Evolutionary conservation across 2,888 invertebrate genomes (phyloP).

Genomic region (Protodeltote pygarga): DNA sequence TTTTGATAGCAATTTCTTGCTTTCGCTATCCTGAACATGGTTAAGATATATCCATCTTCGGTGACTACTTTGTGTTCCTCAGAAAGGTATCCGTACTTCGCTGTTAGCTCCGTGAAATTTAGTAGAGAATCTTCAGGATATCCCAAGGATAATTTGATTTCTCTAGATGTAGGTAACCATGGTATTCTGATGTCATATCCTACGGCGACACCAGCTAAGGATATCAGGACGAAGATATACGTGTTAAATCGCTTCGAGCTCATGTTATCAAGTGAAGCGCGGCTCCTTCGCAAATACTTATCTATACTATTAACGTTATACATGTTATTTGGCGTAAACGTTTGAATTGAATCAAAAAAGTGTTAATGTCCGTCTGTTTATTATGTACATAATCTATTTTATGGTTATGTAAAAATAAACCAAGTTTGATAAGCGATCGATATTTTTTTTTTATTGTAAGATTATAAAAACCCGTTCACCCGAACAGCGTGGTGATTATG

Average conservation of each 20-base stretch:
- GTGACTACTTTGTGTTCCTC: conserved; percentile 68
- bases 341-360: neutral
- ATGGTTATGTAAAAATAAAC: too few relatives aligned
- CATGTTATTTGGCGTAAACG: too few relatives aligned
- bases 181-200: conserved; percentile 43
- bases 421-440: too few relatives aligned
- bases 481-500: too few relatives aligned
- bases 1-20: conserved; percentile 52
- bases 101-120: conserved; percentile 62
- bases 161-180: conserved; percentile 44
- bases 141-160: conserved; percentile 52
- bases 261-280: conserved; percentile 58
- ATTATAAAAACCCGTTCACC: too few relatives aligned
- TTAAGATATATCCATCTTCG: conserved; percentile 71
- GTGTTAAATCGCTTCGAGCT: conserved; percentile 55
- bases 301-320: conserved; percentile 18
- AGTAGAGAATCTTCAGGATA: conserved; percentile 53
- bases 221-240: conserved; percentile 46
- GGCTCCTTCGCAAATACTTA: conserved; percentile 4
- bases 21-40: conserved; percentile 61
- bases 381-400: too few relatives aligned
- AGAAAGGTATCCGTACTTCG: conserved; percentile 59
- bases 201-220: conserved; percentile 32
- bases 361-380: neutral
- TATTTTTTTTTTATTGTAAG: too few relatives aligned